These are phyloP conservation scores for Nephrocerus scutellatus DNA, from an alignment of 2,888 invertebrate genomes.

Conservation along the genomic window DNA sequence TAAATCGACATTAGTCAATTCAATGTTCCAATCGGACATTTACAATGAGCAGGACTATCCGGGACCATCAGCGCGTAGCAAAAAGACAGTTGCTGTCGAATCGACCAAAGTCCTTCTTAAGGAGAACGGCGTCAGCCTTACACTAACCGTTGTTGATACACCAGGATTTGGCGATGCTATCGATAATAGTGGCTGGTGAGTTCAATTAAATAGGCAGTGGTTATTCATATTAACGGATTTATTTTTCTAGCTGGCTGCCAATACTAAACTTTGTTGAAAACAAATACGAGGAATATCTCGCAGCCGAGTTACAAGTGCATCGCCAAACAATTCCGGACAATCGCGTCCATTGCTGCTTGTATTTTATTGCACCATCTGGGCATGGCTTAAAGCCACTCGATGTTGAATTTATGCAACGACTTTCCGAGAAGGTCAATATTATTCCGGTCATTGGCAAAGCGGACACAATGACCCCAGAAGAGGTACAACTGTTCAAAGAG, in stretches of 20 bases:
- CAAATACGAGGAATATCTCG: conserved; percentile 96
- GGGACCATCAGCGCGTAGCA: conserved; percentile 88
- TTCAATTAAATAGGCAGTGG: too few relatives aligned
- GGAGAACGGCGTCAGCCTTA: conserved; percentile 96
- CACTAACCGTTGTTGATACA: conserved; percentile 94
- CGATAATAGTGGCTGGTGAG: conserved; percentile 95
- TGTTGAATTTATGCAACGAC: conserved; percentile 97
- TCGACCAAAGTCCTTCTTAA: conserved; percentile 89
- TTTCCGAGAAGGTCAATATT: conserved; percentile 98
- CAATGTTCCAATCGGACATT: conserved; percentile 96
- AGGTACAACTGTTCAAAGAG: conserved; percentile 93
- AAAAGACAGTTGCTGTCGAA: conserved; percentile 95
- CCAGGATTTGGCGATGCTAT: conserved; percentile 99
- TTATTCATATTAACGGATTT: conserved; percentile 48
- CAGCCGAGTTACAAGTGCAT: conserved; percentile 92
- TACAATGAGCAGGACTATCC: conserved; percentile 87
- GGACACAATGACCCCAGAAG: conserved; percentile 97
- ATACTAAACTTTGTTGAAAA: conserved; percentile 95
- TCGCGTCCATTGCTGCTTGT: conserved; percentile 95
- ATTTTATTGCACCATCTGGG: conserved; percentile 97
- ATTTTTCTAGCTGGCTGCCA: conserved; percentile 83
- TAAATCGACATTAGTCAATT: conserved; percentile 97
- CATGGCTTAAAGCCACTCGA: conserved; percentile 96
- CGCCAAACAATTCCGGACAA: conserved; percentile 84
- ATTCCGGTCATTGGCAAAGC: conserved; percentile 98